These are phyloP conservation scores for Boloria euphrosyne DNA, from an alignment of 2,888 invertebrate genomes.

Conservation along the genomic window DNA sequence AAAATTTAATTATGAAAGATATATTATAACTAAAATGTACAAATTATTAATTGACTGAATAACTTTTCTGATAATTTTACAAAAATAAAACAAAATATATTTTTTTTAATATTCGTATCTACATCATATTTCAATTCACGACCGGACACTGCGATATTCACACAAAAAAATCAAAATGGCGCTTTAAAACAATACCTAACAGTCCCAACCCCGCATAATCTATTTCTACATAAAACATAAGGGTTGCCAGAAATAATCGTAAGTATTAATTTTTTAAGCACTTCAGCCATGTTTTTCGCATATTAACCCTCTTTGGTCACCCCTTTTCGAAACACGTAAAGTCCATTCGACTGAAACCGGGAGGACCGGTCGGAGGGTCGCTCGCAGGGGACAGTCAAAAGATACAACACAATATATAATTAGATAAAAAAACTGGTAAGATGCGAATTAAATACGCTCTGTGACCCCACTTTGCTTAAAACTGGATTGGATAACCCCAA, in stretches of 20 bases:
- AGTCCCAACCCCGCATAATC: background rate
- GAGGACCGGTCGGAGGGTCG: slow-evolving; percentile 48
- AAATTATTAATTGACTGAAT: too few species aligned
- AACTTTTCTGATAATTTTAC: too few species aligned
- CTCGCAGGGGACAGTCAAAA: slow-evolving; percentile 34
- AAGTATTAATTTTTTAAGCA: slow-evolving; percentile 45
- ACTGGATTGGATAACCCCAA: background rate
- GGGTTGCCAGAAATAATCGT: slow-evolving; percentile 10
- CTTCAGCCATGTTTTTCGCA: slow-evolving; percentile 51
- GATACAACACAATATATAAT: slow-evolving; percentile 25
- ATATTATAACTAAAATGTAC: too few species aligned
- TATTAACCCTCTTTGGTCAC: slow-evolving; percentile 55
- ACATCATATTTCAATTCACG: background rate
- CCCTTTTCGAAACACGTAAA: slow-evolving; percentile 59
- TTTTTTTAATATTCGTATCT: too few species aligned
- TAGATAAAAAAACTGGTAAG: slow-evolving; percentile 15
- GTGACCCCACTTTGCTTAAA: background rate
- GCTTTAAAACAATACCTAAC: background rate
- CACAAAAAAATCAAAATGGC: background rate
- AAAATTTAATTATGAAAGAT: too few species aligned
- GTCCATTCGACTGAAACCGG: slow-evolving; percentile 65
- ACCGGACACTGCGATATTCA: background rate
- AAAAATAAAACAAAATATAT: too few species aligned
- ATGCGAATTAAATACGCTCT: slow-evolving; percentile 3
- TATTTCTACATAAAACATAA: slow-evolving; percentile 1